phyloP scores from a whole-genome alignment of 2,113 vertebrate genomes.

The Irena cyanogastra region DNA sequence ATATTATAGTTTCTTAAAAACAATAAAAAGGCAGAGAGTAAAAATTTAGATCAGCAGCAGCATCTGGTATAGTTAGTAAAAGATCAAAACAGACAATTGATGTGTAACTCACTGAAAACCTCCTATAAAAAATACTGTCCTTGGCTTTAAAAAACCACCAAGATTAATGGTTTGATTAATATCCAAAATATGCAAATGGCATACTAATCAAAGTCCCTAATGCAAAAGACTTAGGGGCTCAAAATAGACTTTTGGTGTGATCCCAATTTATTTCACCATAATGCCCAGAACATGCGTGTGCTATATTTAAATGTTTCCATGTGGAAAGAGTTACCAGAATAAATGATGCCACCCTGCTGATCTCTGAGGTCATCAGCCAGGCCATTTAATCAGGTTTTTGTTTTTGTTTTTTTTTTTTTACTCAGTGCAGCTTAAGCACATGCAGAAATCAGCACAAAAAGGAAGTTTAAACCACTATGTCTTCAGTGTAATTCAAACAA shows the following conservation, averaged over 20 bases:
- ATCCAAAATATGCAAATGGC: background rate
- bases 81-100: background rate
- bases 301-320: background rate
- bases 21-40: constrained; percentile 36
- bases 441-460: background rate
- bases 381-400: background rate
- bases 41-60: constrained; percentile 24
- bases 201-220: background rate
- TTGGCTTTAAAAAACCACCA: constrained; percentile 38
- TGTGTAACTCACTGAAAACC: background rate
- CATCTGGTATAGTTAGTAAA: background rate
- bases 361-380: background rate
- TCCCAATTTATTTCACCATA: background rate
- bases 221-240: background rate
- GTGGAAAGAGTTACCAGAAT: background rate
- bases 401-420: background rate
- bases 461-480: background rate
- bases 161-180: background rate
- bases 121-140: constrained; percentile 52
- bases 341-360: background rate
- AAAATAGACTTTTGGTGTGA: background rate
- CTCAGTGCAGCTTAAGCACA: background rate
- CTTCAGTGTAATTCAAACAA: background rate
- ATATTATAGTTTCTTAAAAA: constrained; percentile 45
- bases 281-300: background rate